A percentile compares a stretch with the other conserved stretches of the same genome.
These are phyloP conservation scores for Oryzias sinensis DNA, from an alignment of 2,797 vertebrate species.

Conservation along the genomic window DNA sequence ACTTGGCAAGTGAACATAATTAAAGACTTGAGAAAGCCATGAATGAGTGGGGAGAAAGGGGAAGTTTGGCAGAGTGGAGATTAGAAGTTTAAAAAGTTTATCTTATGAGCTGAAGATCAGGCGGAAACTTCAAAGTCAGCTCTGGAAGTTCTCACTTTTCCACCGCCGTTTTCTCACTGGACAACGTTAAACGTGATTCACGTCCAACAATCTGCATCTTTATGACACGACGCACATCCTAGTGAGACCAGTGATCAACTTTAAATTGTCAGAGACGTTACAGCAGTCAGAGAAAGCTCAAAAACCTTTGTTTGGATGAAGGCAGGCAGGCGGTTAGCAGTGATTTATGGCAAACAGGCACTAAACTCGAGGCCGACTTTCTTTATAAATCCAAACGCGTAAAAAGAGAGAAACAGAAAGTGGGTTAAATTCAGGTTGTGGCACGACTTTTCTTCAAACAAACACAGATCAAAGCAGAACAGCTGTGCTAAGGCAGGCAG, in stretches of 20 bases:
- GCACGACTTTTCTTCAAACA: not conserved
- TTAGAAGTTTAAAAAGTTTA: constrained; percentile 62
- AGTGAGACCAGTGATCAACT: constrained; percentile 2
- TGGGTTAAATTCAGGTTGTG: constrained; percentile 1
- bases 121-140: constrained; percentile 26
- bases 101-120: constrained; percentile 32
- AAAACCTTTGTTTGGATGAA: not conserved
- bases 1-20: constrained; percentile 65
- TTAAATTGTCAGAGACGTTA: constrained; percentile 13
- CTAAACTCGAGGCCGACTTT: not conserved
- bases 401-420: not conserved
- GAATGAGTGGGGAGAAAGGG: constrained; percentile 50
- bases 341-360: not conserved
- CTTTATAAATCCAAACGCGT: not conserved
- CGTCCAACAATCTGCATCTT: not conserved
- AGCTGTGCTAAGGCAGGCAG: not conserved
- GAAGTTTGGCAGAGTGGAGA: constrained; percentile 36
- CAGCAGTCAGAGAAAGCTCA: not conserved
- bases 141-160: constrained; percentile 17
- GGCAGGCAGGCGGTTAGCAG: not conserved
- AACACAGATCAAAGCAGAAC: not conserved
- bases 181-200: not conserved
- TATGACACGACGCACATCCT: constrained; percentile 3
- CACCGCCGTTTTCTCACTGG: not conserved
- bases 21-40: constrained; percentile 64